Percentiles rank a stretch among this genome's conserved stretches.
Evolutionary conservation across 2,888 invertebrate species (phyloP).

Genomic region (Nomada ferruginata): DNA sequence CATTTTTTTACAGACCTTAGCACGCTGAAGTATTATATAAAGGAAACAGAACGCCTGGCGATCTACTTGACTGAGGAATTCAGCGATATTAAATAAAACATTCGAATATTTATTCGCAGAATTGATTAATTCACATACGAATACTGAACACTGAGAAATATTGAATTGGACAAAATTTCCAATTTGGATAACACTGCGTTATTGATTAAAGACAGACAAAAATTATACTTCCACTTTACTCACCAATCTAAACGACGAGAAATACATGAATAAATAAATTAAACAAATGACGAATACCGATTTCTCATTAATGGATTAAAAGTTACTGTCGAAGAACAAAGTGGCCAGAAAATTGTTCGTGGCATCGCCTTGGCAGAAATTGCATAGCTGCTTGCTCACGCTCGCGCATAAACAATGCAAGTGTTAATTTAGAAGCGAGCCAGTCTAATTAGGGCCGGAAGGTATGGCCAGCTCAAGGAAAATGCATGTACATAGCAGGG

Average conservation of each 20-base stretch:
- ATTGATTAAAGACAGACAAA: background rate
- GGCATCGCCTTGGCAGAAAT: conserved; percentile 1
- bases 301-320: background rate
- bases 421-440: conserved; percentile 56
- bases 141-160: too few relatives aligned
- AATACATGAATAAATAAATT: background rate
- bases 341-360: background rate
- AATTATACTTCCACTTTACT: background rate
- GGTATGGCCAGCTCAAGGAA: background rate
- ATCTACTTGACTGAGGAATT: too few relatives aligned
- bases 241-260: background rate
- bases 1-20: background rate
- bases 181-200: too few relatives aligned
- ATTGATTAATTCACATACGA: too few relatives aligned
- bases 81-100: too few relatives aligned
- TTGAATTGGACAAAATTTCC: too few relatives aligned
- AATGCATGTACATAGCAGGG: conserved; percentile 3
- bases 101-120: too few relatives aligned
- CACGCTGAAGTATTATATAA: too few relatives aligned
- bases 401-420: conserved; percentile 46
- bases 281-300: background rate
- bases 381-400: conserved; percentile 11
- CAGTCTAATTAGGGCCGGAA: conserved; percentile 57
- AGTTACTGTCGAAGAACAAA: background rate
- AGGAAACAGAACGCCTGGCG: too few relatives aligned